These are phyloP conservation scores for Drosophila kanekoi DNA, from an alignment of 2,888 invertebrate genomes.

Conservation along the genomic window DNA sequence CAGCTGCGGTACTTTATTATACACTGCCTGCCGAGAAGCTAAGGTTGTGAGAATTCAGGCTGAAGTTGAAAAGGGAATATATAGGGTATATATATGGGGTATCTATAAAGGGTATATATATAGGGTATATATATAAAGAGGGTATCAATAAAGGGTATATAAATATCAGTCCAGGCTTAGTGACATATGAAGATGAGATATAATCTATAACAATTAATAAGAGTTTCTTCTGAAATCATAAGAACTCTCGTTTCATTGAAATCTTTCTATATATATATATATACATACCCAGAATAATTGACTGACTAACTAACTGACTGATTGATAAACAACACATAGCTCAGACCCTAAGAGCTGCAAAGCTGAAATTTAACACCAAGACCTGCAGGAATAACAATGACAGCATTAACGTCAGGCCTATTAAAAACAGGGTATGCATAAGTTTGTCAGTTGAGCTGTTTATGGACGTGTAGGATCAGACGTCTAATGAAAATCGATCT, in stretches of 20 bases:
- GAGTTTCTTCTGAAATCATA: too few relatives aligned
- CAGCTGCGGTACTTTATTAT: constrained; percentile 23
- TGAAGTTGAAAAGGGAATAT: not conserved
- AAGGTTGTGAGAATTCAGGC: not conserved
- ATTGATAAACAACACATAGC: not conserved
- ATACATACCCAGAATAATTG: too few relatives aligned
- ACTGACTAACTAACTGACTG: not conserved
- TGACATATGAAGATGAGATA: too few relatives aligned
- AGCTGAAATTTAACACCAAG: not conserved
- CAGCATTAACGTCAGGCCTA: too few relatives aligned
- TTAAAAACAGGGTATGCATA: constrained; percentile 9
- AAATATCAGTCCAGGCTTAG: too few relatives aligned
- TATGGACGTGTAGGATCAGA: too few relatives aligned
- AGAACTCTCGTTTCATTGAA: too few relatives aligned
- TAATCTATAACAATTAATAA: too few relatives aligned
- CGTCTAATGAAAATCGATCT: constrained; percentile 35
- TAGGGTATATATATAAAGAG: not conserved
- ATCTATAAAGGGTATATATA: not conserved
- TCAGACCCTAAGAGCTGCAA: not conserved
- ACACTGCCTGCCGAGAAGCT: constrained; percentile 5
- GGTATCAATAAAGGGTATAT: too few relatives aligned
- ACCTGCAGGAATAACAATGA: too few relatives aligned
- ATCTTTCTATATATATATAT: too few relatives aligned
- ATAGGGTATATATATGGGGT: not conserved
- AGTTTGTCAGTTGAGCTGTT: not conserved